Conservation (phyloP, 2,888 invertebrate genomes). For the Biston stratarius region DNA sequence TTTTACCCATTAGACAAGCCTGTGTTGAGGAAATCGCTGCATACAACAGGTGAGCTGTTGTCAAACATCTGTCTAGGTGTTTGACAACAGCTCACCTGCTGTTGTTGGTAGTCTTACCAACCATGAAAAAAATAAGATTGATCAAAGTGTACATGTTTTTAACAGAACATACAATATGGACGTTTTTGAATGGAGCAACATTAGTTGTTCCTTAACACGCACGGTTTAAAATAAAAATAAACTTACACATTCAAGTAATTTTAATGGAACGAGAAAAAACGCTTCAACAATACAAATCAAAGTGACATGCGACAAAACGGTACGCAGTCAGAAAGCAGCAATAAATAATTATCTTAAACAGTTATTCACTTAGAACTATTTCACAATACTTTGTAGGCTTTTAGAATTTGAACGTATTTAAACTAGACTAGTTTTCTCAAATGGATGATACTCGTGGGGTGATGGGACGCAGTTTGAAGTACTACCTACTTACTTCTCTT, state of each 20-base stretch:
- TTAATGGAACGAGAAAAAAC: constrained; percentile 53
- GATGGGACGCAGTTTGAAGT: too few species aligned
- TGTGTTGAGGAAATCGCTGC: too few species aligned
- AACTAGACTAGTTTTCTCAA: too few species aligned
- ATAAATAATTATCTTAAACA: constrained; percentile 8
- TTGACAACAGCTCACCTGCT: too few species aligned
- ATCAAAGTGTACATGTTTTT: background rate
- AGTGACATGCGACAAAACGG: constrained; percentile 50
- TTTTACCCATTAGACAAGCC: too few species aligned
- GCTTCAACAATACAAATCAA: constrained; percentile 48
- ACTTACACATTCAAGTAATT: constrained; percentile 24
- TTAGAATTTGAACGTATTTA: too few species aligned
- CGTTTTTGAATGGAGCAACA: background rate
- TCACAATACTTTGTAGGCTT: background rate
- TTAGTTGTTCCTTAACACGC: constrained; percentile 28
- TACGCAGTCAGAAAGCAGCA: constrained; percentile 2
- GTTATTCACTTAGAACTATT: constrained; percentile 29
- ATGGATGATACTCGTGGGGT: too few species aligned
- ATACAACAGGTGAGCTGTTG: too few species aligned
- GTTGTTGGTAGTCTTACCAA: too few species aligned
- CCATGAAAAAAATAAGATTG: too few species aligned
- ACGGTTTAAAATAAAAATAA: constrained; percentile 21
- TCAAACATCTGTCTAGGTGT: too few species aligned
- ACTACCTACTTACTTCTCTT: too few species aligned
- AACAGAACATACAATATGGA: background rate